phyloP scores from a whole-genome alignment of 2,113 vertebrate species.

The Oreochromis aureus region DNA sequence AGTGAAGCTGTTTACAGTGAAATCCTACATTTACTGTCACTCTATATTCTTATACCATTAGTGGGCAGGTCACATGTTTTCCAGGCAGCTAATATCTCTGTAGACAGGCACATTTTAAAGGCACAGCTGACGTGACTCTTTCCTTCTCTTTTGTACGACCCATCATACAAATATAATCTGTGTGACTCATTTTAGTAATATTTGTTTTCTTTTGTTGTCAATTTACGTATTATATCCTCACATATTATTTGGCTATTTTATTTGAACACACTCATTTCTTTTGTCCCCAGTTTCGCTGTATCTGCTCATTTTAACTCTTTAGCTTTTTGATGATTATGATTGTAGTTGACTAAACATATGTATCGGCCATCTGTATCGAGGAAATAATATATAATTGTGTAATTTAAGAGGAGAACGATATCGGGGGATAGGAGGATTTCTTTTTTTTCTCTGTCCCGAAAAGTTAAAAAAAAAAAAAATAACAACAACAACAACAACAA shows the following conservation, averaged over 20 bases:
- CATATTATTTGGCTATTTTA: neutral
- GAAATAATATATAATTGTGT: neutral
- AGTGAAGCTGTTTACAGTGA: too few relatives aligned
- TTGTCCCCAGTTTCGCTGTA: neutral
- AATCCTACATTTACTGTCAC: neutral
- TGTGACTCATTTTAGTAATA: neutral
- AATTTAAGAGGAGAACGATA: neutral
- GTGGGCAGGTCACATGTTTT: neutral
- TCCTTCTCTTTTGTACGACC: neutral
- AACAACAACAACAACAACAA: neutral
- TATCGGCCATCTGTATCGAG: neutral
- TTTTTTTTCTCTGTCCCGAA: neutral
- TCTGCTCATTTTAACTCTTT: neutral
- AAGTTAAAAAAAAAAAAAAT: neutral
- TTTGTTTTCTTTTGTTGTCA: neutral
- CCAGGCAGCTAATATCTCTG: conserved; percentile 1
- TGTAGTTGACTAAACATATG: neutral
- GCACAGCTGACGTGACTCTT: neutral
- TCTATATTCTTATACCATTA: neutral
- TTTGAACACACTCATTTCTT: neutral
- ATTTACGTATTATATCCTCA: neutral
- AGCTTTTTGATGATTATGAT: neutral
- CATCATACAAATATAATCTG: neutral
- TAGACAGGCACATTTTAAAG: neutral
- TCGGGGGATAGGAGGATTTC: accelerated